phyloP scores from a whole-genome alignment of 2,113 vertebrate genomes.

The Saimiri boliviensis region DNA sequence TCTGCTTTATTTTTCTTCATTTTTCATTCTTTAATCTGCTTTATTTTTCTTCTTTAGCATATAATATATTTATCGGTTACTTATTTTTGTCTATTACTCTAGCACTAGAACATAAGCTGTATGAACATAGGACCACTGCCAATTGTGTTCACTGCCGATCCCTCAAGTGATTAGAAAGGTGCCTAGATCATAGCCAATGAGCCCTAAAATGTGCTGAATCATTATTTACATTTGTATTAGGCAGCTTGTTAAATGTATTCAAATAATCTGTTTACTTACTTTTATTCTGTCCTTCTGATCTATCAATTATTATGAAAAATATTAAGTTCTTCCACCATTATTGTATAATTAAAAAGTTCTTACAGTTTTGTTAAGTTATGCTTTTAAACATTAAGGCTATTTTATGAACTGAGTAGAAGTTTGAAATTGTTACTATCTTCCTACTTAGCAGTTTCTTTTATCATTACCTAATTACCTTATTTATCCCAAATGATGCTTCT shows the following conservation, averaged over 20 bases:
- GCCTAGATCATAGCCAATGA: background rate
- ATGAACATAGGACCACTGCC: background rate
- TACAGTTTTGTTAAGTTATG: background rate
- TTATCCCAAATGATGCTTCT: background rate
- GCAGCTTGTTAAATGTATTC: background rate
- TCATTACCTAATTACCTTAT: background rate
- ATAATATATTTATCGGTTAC: background rate
- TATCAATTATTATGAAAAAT: background rate
- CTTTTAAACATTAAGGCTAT: background rate
- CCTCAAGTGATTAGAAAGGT: background rate
- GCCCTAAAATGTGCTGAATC: background rate
- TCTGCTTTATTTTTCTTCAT: background rate
- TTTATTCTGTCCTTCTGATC: background rate
- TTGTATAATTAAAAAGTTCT: background rate
- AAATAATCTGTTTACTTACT: background rate
- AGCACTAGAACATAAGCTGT: background rate
- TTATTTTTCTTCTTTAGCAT: background rate
- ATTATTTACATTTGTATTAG: background rate
- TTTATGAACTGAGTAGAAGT: background rate
- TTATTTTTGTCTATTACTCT: background rate
- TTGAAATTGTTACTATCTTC: conserved; percentile 8
- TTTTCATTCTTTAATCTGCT: background rate
- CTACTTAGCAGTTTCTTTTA: background rate
- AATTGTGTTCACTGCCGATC: background rate
- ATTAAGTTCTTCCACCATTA: background rate